Evolutionary conservation across 2,797 vertebrate species (phyloP).

Genomic region (Lemur catta): DNA sequence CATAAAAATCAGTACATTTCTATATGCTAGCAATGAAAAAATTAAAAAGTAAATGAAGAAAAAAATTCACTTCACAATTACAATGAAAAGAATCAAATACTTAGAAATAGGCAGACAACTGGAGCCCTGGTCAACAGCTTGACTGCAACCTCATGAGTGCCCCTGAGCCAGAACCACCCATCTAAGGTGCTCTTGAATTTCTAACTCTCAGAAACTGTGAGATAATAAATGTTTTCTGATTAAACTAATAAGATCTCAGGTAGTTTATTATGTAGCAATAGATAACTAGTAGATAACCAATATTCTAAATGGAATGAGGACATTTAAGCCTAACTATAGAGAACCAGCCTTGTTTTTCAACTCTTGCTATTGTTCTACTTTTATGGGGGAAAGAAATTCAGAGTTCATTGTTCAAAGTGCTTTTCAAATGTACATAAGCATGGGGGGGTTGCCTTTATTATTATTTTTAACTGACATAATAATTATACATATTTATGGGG

Average conservation of each 20-base stretch:
- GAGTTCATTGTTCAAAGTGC: not conserved
- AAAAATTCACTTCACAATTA: not conserved
- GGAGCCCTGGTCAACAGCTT: not conserved
- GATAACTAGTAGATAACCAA: conserved; percentile 8
- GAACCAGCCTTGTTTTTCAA: not conserved
- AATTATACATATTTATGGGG: not conserved
- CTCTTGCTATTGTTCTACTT: not conserved
- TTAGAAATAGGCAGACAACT: not conserved
- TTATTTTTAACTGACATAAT: not conserved
- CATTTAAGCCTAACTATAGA: not conserved
- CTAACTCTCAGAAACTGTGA: not conserved
- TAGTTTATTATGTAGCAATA: not conserved
- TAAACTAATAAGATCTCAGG: not conserved
- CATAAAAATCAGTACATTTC: not conserved
- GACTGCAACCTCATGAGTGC: not conserved
- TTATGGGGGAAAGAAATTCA: not conserved
- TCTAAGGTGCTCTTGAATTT: not conserved
- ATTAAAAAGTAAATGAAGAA: not conserved
- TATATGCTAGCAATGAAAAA: not conserved
- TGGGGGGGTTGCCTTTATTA: not conserved
- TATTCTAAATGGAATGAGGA: not conserved
- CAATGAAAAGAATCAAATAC: not conserved
- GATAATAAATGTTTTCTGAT: not conserved
- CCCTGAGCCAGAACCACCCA: not conserved
- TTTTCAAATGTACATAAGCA: not conserved